Evolutionary conservation across 2,113 vertebrate species (phyloP).

Genomic region (Formicarius rufipectus): DNA sequence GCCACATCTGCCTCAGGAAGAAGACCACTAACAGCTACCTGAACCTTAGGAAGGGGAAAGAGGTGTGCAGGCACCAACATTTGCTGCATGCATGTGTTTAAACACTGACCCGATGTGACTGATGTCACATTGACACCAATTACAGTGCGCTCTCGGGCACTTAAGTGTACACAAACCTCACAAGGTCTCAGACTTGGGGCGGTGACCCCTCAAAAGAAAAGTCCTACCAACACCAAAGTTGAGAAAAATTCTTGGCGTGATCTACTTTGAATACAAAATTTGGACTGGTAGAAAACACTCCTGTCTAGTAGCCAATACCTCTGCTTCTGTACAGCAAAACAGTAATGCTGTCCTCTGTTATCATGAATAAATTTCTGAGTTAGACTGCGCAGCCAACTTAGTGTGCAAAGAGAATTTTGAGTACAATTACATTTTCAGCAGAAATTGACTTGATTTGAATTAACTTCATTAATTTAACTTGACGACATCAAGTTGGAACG

Average conservation of each 20-base stretch:
- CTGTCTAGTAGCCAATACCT: neutral
- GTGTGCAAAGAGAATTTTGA: neutral
- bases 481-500: neutral
- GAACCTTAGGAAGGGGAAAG: neutral
- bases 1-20: neutral
- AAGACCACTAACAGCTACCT: neutral
- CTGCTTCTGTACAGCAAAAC: neutral
- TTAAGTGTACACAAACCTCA: neutral
- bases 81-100: neutral
- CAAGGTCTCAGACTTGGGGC: accelerated
- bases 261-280: neutral
- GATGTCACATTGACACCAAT: neutral
- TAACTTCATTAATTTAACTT: neutral
- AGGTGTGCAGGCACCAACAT: neutral
- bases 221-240: neutral
- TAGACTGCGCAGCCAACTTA: neutral
- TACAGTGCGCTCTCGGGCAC: neutral
- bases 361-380: neutral
- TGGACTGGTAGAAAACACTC: neutral
- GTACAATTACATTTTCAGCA: neutral
- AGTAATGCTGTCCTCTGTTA: neutral
- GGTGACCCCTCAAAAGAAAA: neutral
- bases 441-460: neutral
- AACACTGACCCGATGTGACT: neutral
- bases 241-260: neutral